Conservation (phyloP, 2,888 invertebrate species). For the Teleiodes luculella region DNA sequence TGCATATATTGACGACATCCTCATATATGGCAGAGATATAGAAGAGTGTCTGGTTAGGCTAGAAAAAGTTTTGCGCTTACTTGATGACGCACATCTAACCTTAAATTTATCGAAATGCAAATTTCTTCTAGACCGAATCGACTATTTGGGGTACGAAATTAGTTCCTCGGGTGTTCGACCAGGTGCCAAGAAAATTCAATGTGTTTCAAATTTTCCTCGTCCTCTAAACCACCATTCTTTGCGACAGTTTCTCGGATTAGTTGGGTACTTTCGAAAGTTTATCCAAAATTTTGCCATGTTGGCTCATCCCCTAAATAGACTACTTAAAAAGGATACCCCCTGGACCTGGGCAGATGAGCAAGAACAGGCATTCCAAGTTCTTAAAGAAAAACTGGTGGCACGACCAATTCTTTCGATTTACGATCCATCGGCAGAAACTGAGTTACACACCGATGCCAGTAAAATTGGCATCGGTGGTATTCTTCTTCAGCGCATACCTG, state of each 20-base stretch:
- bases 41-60: constrained; percentile 1
- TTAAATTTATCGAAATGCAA: constrained; percentile 34
- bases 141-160: constrained; percentile 38
- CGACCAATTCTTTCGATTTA: constrained; percentile 35
- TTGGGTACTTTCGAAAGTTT: constrained; percentile 32
- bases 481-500: constrained; percentile 4
- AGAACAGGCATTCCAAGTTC: constrained; percentile 13
- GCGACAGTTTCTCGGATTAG: constrained; percentile 36
- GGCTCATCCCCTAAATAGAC: constrained; percentile 24
- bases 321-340: constrained; percentile 14
- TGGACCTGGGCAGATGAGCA: constrained; percentile 24
- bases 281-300: constrained; percentile 24
- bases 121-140: constrained; percentile 29
- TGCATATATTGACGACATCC: constrained; percentile 28
- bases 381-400: constrained; percentile 18
- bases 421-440: constrained; percentile 25
- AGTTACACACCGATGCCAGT: constrained; percentile 19
- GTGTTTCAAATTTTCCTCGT: constrained; percentile 30
- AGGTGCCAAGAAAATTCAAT: constrained; percentile 28
- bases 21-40: constrained; percentile 20
- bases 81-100: constrained; percentile 28
- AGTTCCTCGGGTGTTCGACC: neutral
- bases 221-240: constrained; percentile 32
- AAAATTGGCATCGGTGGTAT: constrained; percentile 16
- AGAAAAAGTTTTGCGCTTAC: constrained; percentile 18